Evolutionary conservation across 2,797 vertebrate genomes (phyloP), one percentile per base, ranked within the genome.

Genomic region (Carduelis carduelis): DNA sequence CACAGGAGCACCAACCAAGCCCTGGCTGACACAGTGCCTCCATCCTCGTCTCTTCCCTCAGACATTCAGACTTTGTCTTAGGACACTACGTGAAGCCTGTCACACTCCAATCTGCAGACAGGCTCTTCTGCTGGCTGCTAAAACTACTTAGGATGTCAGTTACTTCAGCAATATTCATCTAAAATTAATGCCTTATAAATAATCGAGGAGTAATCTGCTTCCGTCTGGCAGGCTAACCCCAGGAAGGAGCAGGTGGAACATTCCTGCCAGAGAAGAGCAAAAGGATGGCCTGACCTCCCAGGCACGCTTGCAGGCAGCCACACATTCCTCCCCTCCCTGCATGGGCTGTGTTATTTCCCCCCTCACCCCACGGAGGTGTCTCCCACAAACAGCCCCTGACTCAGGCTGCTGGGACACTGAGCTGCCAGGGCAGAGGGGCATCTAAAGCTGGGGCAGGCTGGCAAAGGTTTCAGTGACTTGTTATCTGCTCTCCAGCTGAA

Each of bases 151-250:
- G 14, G 59, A 96, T 95, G 96, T 96, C 96, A 94, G 92, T 89
- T 95, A 97, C 93, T 96, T 89, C 88, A 91, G 95, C 83, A 96
- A 93, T 94, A 94, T 93, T 96, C 96, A 97, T 96, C 90, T 95
- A 97, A 97, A 97, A 97, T 97, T 97, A 97, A 97, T 96, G 95
- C 90, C 86, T 97, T 94, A 97, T 97, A 97, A 97, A 97, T 96
- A 96, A 97, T 96, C 95, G 91, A 97, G 91, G 74, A 97, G 87
- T 87, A 94, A 96, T 96, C 93, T 94, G 96, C 93, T 95, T 92
- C 94, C 27, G 90, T 96, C 93, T 97, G 96, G 90, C 96, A 96
- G 95, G 86, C 95, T 97, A 97, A 94, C 95, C 90, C 94, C 94
- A 83, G 90, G 90, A 93, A 93, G 83, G 91, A 95, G 66, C 66